phyloP scores from a whole-genome alignment of 2,797 vertebrate species.

The Craterocephalus amniculus region DNA sequence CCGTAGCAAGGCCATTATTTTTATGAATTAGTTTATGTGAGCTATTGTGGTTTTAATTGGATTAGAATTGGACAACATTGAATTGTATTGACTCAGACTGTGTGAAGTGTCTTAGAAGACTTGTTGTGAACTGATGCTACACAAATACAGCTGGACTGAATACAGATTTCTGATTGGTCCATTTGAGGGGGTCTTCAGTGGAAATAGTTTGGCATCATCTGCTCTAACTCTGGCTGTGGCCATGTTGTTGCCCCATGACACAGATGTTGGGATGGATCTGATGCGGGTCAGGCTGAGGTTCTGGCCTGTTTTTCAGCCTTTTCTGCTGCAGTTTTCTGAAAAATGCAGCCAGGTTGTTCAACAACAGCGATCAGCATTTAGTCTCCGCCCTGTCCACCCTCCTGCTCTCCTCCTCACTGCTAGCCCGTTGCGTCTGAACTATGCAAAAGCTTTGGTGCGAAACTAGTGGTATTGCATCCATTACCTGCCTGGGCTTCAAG shows the following conservation, averaged over 20 bases:
- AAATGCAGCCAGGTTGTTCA: slow-evolving; percentile 59
- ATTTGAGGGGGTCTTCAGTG: neutral
- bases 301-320: slow-evolving; percentile 55
- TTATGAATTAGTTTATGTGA: neutral
- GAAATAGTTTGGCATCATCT: neutral
- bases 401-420: slow-evolving; percentile 36
- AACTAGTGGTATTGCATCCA: slow-evolving; percentile 77
- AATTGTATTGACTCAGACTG: neutral
- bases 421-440: slow-evolving; percentile 63
- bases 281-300: slow-evolving; percentile 60
- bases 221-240: slow-evolving; percentile 13
- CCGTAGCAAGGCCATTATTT: neutral
- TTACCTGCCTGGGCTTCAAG: slow-evolving; percentile 74
- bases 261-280: slow-evolving; percentile 56
- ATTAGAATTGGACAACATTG: neutral
- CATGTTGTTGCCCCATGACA: slow-evolving; percentile 28
- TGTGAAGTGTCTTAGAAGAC: neutral
- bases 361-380: slow-evolving; percentile 59
- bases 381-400: slow-evolving; percentile 49
- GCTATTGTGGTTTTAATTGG: neutral
- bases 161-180: neutral
- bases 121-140: neutral
- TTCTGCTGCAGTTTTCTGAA: slow-evolving; percentile 53
- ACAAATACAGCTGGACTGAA: neutral
- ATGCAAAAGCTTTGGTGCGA: slow-evolving; percentile 67